Evolutionary conservation across 2,888 invertebrate genomes (phyloP), one percentile per base, ranked within the genome.

Genomic region (Syrista parreyssii): DNA sequence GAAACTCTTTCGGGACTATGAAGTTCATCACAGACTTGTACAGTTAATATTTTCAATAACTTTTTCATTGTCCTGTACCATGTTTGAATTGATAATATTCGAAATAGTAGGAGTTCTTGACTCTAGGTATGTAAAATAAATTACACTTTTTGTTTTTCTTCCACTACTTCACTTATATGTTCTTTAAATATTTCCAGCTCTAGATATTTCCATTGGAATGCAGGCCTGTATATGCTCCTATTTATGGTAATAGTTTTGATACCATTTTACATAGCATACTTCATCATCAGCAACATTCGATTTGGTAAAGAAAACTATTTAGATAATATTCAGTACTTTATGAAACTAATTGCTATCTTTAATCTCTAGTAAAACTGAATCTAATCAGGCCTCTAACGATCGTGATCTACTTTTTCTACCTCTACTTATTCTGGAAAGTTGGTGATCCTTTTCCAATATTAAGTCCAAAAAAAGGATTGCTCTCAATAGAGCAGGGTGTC

Each of bases 21-120:
- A 99, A 93, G 98, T 99, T 9, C 97, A 98, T 86, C 98, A 99
- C 90, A 94, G 96, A 80, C 93, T 98, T 79, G 98, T 99, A 2
- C 98, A 99, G 91, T 93, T 99, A 6, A 97, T 99, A 89, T 99
- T 99, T 92, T 98, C 99, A 0, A 94, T 96, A 35, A 99, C 98
- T 68, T 98, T 99, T 90, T 96, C 99, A 0, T 93, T 99, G 30
- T 99, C 99, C 34, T 98, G 99, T 89, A 98, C 98, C 3, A 98
- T 99, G 98, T 99, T 99, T 92, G 99, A 99, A 91, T 93, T 99
- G 79, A 99, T 99, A 81, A 99, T 99, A 90, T 99, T 99, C 93
- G 99, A 99, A 93, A 99, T 99, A 84, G 93, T 99, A 79, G 98
- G 97, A 40, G 95, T 98, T 83, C 93, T 99, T 82, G 98, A 98